These are phyloP conservation scores for Drosophila azteca DNA, from an alignment of 1,140 invertebrate genomes.

Conservation along the genomic window DNA sequence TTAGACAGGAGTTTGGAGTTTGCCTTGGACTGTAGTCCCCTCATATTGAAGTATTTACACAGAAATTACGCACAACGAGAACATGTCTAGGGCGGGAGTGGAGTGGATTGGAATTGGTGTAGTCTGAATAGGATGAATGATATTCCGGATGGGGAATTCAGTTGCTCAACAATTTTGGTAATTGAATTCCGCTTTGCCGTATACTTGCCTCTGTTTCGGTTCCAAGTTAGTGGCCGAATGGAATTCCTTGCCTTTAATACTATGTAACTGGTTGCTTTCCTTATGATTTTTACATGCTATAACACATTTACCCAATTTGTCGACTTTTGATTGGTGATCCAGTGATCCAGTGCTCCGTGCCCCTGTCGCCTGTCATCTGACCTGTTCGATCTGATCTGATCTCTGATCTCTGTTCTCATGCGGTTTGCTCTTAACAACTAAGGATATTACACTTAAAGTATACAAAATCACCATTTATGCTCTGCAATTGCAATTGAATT, in stretches of 20 bases:
- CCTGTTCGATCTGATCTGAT: not conserved
- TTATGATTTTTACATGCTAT: slow-evolving; percentile 56
- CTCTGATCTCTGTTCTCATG: slow-evolving; percentile 1
- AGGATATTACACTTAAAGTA: slow-evolving; percentile 81
- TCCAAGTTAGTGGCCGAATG: not conserved
- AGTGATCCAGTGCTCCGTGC: slow-evolving; percentile 4
- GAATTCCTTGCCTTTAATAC: slow-evolving; percentile 22
- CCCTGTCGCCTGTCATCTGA: too few species aligned
- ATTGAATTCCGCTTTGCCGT: slow-evolving; percentile 48
- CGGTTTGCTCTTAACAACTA: slow-evolving; percentile 64
- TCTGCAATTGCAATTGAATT: slow-evolving; percentile 81
- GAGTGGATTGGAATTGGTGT: slow-evolving; percentile 7
- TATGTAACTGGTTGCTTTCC: slow-evolving; percentile 29
- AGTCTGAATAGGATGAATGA: slow-evolving; percentile 8
- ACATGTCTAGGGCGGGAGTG: not conserved
- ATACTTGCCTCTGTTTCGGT: not conserved
- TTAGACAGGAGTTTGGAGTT: slow-evolving; percentile 55
- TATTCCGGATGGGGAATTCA: slow-evolving; percentile 38
- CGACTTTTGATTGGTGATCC: slow-evolving; percentile 18
- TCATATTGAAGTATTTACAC: slow-evolving; percentile 69
- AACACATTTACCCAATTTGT: slow-evolving; percentile 58
- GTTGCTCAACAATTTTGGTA: slow-evolving; percentile 66
- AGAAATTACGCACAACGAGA: slow-evolving; percentile 55
- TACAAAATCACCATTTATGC: slow-evolving; percentile 82
- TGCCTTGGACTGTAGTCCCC: slow-evolving; percentile 35